Evolutionary conservation across 2,113 vertebrate genomes (phyloP), one percentile per base, ranked within the genome.

Genomic region (Gadus chalcogrammus): DNA sequence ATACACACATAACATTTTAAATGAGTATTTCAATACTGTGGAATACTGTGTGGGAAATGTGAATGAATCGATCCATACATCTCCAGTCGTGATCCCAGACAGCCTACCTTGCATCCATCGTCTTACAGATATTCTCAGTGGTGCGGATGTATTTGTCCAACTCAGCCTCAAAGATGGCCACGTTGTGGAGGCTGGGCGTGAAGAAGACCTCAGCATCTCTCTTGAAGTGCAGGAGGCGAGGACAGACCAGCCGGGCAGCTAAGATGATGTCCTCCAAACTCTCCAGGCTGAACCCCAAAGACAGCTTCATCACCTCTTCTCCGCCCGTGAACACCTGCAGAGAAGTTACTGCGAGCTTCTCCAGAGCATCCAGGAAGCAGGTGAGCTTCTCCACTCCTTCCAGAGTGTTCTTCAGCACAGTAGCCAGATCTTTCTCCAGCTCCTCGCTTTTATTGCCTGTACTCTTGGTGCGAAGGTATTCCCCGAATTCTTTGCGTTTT

Each of bases 331-430:
- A 91, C 66, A 91, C 83, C 3, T 85, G 84, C 38, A 79, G 69
- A 0, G 91, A 91, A 15, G 90, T 91, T 74, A 83, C 87, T 0
- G 88, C 80, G 72, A 92, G 88, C 60, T 78, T 91, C 82, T 92
- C 91, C 77, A 92, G 66, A 17, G 88, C 87, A 52, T 88, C 86
- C 85, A 91, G 78, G 68, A 92, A 90, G 64, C 4, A 9, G 13
- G 79, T 9, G 0, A 91, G 85, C 65, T 80, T 31, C 82, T 82
- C 67, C 76, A 93, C 70, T 0, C 89, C 89, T 5, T 20, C 18
- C 67, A 86, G 64, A 38, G 85, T 85, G 56, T 75, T 70, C 52
- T 82, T 71, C 28, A 92, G 27, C 42, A 89, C 77, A 0, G 52
- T 28, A 0, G 0, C 61, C 28, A 92, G 87, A 78, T 91, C 8